Evolutionary conservation across 2,888 invertebrate genomes (phyloP), one percentile per base, ranked within the genome.

Genomic region (Dryadula phaetusa): DNA sequence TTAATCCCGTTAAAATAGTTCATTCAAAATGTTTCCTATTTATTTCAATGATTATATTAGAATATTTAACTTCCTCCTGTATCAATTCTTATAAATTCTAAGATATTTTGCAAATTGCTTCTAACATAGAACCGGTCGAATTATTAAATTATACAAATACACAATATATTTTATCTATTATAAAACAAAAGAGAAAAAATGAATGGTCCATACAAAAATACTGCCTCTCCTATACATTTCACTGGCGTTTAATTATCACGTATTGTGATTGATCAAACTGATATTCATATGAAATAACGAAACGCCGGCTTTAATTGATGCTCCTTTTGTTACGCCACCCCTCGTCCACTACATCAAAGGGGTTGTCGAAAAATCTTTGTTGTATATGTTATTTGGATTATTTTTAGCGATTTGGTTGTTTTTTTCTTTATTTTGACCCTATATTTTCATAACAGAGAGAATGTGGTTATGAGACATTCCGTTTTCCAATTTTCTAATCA

Each of bases 221-320:
- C 14, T 32, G n/a, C 37, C 14, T 5, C 20, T 22, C 47, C 47
- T 6, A 25, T 34, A 25, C 37, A n/a, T 46, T 56, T 64, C 12
- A 25, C 25, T 18, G 34, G 25, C 18, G n/a, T 65, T 67, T 52
- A 67, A 67, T 67, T 58, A 64, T 64, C 54, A 54, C 37, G 47
- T 14, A 40, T 64, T 56, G 62, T 60, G 62, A 62, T 58, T 58
- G 71, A 62, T 69, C 65, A 62, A 66, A 42, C 63, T 56, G 62
- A 70, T 63, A 65, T 62, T 65, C 69, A 62, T 54, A 46, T 20
- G 34, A 54, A 69, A 72, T 72, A 69, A 72, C 56, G 37, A 54
- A 34, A 16, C n/a, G 58, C 53, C n/a, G 40, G 40, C 42, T 64
- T 64, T 66, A 62, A 68, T 67, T 65, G 60, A 61, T 37, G 47